These are phyloP conservation scores for Mobula birostris DNA, from an alignment of 2,113 vertebrate species.

Conservation along the genomic window DNA sequence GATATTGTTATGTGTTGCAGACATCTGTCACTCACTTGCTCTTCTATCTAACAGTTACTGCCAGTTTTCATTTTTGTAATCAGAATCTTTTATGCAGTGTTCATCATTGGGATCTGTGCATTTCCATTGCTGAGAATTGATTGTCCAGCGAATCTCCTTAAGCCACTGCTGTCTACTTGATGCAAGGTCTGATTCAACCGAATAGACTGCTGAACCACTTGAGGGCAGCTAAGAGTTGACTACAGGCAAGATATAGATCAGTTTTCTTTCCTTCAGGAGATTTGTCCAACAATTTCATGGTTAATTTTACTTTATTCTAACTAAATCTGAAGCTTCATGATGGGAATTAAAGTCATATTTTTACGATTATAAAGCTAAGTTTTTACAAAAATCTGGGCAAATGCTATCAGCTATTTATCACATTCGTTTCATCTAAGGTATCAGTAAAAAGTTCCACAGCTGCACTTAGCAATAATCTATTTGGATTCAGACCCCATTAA, in stretches of 20 bases:
- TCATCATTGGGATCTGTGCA: neutral
- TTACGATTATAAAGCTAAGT: neutral
- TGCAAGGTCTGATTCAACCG: neutral
- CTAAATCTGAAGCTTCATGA: neutral
- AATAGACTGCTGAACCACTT: neutral
- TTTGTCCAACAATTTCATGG: neutral
- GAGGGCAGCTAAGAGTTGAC: slow-evolving; percentile 4
- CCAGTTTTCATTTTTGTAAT: neutral
- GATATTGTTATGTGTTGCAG: neutral
- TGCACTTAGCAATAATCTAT: too few relatives aligned
- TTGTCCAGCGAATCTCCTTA: neutral
- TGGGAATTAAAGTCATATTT: neutral
- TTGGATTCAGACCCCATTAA: too few relatives aligned
- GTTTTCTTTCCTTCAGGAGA: neutral
- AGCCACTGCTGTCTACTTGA: neutral
- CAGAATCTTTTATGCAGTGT: neutral
- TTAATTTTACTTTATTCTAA: neutral
- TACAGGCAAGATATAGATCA: neutral
- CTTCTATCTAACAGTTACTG: neutral
- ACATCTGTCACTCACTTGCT: neutral
- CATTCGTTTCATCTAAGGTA: too few relatives aligned
- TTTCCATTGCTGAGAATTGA: neutral
- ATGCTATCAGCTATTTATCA: too few relatives aligned
- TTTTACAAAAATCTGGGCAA: neutral
- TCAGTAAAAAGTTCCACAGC: too few relatives aligned